phyloP scores from a whole-genome alignment of 2,797 vertebrate genomes.

The Ptychadena robeensis region DNA sequence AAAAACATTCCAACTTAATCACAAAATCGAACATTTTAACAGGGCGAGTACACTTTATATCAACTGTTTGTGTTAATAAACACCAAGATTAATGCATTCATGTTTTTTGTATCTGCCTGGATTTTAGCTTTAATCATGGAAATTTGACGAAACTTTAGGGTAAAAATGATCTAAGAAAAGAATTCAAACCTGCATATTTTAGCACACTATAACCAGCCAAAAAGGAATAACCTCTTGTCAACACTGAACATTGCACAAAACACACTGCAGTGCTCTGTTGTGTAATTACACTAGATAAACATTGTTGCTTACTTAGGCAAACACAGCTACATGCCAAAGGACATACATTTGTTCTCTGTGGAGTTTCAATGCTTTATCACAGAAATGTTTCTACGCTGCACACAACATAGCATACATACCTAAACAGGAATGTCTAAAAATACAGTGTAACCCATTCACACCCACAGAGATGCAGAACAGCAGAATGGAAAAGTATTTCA shows the following conservation, averaged over 20 bases:
- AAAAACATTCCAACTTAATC: too few relatives aligned
- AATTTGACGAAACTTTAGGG: not conserved
- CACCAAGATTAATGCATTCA: too few relatives aligned
- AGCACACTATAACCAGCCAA: not conserved
- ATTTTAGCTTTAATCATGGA: not conserved
- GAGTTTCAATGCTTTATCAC: constrained; percentile 38
- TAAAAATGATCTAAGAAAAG: not conserved
- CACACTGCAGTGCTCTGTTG: constrained; percentile 5
- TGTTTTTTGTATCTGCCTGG: not conserved
- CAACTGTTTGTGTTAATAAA: too few relatives aligned
- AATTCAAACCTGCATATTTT: not conserved
- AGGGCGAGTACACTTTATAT: too few relatives aligned
- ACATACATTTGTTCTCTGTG: constrained; percentile 28
- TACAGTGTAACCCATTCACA: not conserved
- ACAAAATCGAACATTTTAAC: too few relatives aligned
- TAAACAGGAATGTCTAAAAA: constrained; percentile 26
- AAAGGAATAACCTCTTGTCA: not conserved
- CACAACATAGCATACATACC: constrained; percentile 36
- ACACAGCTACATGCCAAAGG: constrained; percentile 34
- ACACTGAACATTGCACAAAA: not conserved
- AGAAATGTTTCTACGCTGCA: constrained; percentile 1
- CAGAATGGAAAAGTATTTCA: not conserved
- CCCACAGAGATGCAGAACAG: constrained; percentile 6
- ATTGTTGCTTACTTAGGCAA: constrained; percentile 45
- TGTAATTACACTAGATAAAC: constrained; percentile 31